A percentile compares a stretch with the other conserved stretches of the same genome.
phyloP scores from a whole-genome alignment of 2,113 vertebrate species.

The Spilogale gracilis region DNA sequence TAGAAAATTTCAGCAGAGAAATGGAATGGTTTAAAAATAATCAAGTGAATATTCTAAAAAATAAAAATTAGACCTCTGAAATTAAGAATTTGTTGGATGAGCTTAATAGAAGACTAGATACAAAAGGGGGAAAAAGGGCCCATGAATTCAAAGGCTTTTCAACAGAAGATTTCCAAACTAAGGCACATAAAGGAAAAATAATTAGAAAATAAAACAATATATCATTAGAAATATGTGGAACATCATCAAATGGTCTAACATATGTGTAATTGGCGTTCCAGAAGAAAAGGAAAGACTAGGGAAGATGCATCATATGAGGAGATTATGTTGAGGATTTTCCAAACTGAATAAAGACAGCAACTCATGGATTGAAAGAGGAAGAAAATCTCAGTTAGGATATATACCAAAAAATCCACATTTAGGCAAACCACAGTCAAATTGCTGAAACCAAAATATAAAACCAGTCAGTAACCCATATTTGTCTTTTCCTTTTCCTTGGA shows the following conservation, averaged over 20 bases:
- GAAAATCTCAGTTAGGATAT: not conserved
- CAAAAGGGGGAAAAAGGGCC: not conserved
- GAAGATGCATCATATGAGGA: not conserved
- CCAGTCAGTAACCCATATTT: not conserved
- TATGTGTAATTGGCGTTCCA: not conserved
- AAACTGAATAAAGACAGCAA: not conserved
- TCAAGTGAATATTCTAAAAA: not conserved
- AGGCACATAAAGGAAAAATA: not conserved
- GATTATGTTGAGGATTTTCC: not conserved
- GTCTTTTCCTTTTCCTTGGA: not conserved
- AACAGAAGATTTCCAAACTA: not conserved
- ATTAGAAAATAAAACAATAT: not conserved
- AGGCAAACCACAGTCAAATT: not conserved
- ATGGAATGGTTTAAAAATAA: not conserved
- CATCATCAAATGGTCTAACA: not conserved
- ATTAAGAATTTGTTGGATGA: not conserved
- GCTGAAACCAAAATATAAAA: not conserved
- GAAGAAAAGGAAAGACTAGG: not conserved
- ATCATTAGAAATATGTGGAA: not conserved
- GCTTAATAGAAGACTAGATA: not conserved
- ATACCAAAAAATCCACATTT: not conserved
- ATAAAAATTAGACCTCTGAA: not conserved
- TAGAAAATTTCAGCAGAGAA: not conserved
- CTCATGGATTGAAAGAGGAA: not conserved
- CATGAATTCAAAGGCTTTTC: not conserved